Evolutionary conservation across 2,888 invertebrate species (phyloP).

Genomic region (Ectemnius continuus): DNA sequence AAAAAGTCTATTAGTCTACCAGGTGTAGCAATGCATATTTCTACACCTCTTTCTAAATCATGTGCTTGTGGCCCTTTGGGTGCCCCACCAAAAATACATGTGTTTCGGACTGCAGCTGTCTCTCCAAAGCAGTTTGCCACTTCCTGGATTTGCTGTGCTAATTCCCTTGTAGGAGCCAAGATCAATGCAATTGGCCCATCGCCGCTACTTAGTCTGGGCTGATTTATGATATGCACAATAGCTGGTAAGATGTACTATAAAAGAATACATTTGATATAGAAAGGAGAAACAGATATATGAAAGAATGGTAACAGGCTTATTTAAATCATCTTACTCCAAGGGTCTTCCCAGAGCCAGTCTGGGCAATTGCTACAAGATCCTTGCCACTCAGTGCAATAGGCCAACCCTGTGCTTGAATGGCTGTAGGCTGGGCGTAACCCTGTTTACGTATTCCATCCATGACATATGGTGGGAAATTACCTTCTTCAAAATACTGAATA

Average conservation of each 20-base stretch:
- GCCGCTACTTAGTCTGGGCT: slow-evolving; percentile 80
- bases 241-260: slow-evolving; percentile 81
- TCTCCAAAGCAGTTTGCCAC: slow-evolving; percentile 96
- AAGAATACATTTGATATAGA: slow-evolving; percentile 13
- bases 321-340: slow-evolving; percentile 74
- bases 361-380: slow-evolving; percentile 84
- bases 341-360: slow-evolving; percentile 82
- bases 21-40: slow-evolving; percentile 97
- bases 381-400: slow-evolving; percentile 83
- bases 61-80: slow-evolving; percentile 95
- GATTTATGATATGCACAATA: slow-evolving; percentile 83
- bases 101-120: slow-evolving; percentile 91
- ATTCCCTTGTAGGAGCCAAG: slow-evolving; percentile 81
- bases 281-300: neutral
- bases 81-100: slow-evolving; percentile 98
- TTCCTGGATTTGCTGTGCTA: slow-evolving; percentile 82
- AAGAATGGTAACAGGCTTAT: too few species aligned
- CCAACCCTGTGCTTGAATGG: slow-evolving; percentile 85
- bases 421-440: slow-evolving; percentile 81
- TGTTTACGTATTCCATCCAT: slow-evolving; percentile 75
- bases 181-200: slow-evolving; percentile 83
- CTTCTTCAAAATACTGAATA: slow-evolving; percentile 73
- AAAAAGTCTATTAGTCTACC: slow-evolving; percentile 97
- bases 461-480: slow-evolving; percentile 72
- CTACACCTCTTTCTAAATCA: slow-evolving; percentile 91